Evolutionary conservation across 1,140 invertebrate genomes (phyloP), one percentile per base, ranked within the genome.

Genomic region (Trichonephila inaurata): DNA sequence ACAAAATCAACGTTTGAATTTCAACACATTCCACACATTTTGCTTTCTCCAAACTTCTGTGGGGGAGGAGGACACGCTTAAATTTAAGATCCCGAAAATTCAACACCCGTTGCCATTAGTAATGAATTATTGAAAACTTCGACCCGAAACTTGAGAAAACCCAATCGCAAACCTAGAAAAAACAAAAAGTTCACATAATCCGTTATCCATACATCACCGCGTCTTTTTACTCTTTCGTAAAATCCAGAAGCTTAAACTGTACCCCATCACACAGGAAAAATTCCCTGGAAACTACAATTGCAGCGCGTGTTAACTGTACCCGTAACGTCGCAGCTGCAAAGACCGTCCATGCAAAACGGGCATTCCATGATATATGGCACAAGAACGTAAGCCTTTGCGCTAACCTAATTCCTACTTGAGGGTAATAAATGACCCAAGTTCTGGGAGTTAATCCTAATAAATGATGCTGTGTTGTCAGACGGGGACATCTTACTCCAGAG

Each of bases 351-450:
- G 89, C 89, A 91, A 82, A 81, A 24, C 64, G 44, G 19, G 83
- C 83, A 60, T 85, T 85, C 58, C 44, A 92, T 92, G 90, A 92
- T 92, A 81, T 85, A 92, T 69, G 90, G 28, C 58, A 33, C 14
- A n/a, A 33, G 19, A 62, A 12, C 62, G 81, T 82, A 92, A 81
- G 72, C 90, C 81, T 92, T 85, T 81, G 51, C 90, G n/a, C 21
- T 66, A 83, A 64, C 81, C 90, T 92, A 92, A 92, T 83, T 92
- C 90, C 60, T 19, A 28, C 72, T 92, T 10, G 72, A 85, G 44
- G 77, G 82, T 92, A 85, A 92, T 92, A 85, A 85, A 92, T 92
- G 90, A 66, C 89, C 61, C 28, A 58, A 28, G 89, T 81, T 90
- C 44, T 44, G 21, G 33, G 61, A 44, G 51, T 64, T 92, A 92